Evolutionary conservation across 2,113 vertebrate genomes (phyloP), one percentile per base, ranked within the genome.

Genomic region (Laterallus jamaicensis): DNA sequence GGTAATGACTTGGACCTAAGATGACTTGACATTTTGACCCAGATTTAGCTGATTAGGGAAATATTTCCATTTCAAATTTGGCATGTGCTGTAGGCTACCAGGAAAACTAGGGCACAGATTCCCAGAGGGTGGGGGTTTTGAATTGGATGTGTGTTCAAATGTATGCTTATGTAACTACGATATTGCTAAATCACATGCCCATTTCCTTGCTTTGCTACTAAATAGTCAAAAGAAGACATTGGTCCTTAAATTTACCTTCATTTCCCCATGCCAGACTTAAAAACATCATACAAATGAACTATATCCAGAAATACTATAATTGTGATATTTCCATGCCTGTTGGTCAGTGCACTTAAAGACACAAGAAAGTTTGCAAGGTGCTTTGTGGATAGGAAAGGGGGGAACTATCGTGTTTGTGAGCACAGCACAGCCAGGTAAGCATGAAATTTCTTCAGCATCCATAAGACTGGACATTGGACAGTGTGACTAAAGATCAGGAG

Each of bases 1-100:
- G 63, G 68, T 71, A 40, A 47, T 44, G 81, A 64, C 91, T 93
- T 67, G 75, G 70, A 62, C 78, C 70, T 95, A 90, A 96, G 37
- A 44, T 14, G 7, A 69, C 59, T 1, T 93, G 95, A 91, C 92
- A 83, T 95, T 94, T 91, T 96, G 86, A 97, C 93, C 77, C 70
- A 94, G 81, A 87, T 97, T 90, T 82, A 89, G 67, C 88, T 97
- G 94, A 96, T 95, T 86, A 90, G 74, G 75, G 74, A 87, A 94
- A 86, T 92, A 95, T 90, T 96, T 93, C 77, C 75, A 64, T 94
- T 93, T 95, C 92, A 96, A 91, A 94, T 95, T 89, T 92, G 87
- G 32, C 67, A 52, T 83, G 63, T 86, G 79, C 77, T 93, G 44
- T 87, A 95, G 84, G 87, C 70, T 86, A 91, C 62, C 6, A 3